Evolutionary conservation across 2,797 vertebrate genomes (phyloP).

Genomic region (Amblyopsis hoosieri): DNA sequence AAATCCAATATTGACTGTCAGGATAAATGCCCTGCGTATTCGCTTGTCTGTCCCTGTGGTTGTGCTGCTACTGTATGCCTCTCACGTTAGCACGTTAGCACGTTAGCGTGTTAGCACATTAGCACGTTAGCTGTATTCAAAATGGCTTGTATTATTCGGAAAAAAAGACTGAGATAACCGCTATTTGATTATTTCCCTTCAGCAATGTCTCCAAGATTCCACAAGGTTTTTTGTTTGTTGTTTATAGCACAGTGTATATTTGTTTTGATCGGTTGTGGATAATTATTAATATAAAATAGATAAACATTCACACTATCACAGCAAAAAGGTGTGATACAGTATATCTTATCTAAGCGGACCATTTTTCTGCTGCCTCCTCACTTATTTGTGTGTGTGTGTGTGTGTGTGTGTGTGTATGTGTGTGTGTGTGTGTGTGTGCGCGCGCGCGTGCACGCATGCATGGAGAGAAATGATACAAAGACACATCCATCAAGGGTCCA

Average conservation of each 20-base stretch:
- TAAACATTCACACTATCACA: neutral
- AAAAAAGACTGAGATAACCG: conserved; percentile 76
- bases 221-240: conserved; percentile 34
- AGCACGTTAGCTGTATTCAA: conserved; percentile 79
- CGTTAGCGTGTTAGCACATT: no score
- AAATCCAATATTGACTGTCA: conserved; percentile 81
- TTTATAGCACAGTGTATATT: conserved; percentile 1
- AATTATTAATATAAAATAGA: neutral
- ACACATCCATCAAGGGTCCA: conserved; percentile 69
- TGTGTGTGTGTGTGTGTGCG: conserved; percentile 9
- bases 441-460: conserved; percentile 31
- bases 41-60: conserved; percentile 77
- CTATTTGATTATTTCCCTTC: conserved; percentile 73
- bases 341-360: neutral
- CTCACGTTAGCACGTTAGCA: conserved; percentile 66
- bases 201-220: conserved; percentile 56
- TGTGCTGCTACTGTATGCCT: conserved; percentile 68
- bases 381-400: neutral
- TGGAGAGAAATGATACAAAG: conserved; percentile 54
- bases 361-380: conserved; percentile 12
- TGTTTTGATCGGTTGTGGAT: conserved; percentile 36
- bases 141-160: conserved; percentile 75
- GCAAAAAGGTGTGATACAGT: no score
- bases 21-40: conserved; percentile 80
- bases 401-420: conserved; percentile 3